Conservation (phyloP, 2,888 invertebrate genomes). For the Dicyrtoma fusca region DNA sequence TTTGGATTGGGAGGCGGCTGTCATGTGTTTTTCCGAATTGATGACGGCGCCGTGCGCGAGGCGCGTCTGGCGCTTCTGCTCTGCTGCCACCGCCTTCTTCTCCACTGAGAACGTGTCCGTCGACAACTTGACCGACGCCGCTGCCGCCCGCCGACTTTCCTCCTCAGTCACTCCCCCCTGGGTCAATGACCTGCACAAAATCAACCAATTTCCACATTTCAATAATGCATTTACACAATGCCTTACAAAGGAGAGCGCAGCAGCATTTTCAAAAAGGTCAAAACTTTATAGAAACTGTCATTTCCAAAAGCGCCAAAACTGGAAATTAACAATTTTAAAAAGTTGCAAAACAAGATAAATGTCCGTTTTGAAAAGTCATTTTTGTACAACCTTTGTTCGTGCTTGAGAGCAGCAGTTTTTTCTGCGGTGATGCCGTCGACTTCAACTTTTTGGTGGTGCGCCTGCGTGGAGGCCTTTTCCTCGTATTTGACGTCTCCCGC, state of each 20-base stretch:
- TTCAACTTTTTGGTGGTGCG: slow-evolving; percentile 77
- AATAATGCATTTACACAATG: too few relatives aligned
- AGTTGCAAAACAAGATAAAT: background rate
- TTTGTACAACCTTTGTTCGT: slow-evolving; percentile 67
- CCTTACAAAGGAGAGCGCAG: too few relatives aligned
- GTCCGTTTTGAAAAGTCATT: background rate
- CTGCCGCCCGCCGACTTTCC: slow-evolving; percentile 82
- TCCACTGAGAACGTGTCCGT: slow-evolving; percentile 85
- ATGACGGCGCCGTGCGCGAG: slow-evolving; percentile 63
- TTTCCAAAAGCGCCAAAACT: too few relatives aligned
- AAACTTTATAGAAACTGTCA: too few relatives aligned
- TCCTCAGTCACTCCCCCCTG: slow-evolving; percentile 83
- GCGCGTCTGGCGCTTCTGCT: slow-evolving; percentile 51
- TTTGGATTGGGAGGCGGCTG: slow-evolving; percentile 75
- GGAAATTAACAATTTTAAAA: background rate
- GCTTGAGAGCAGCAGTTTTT: slow-evolving; percentile 78
- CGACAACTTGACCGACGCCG: slow-evolving; percentile 80
- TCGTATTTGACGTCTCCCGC: slow-evolving; percentile 81
- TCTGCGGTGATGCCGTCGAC: slow-evolving; percentile 84
- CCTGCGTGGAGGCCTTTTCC: slow-evolving; percentile 67
- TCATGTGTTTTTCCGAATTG: slow-evolving; percentile 76
- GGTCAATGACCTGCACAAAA: slow-evolving; percentile 69
- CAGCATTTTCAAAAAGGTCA: background rate
- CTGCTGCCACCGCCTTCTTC: slow-evolving; percentile 62
- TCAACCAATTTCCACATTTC: background rate